Base-by-base conservation (phyloP, 1,140 invertebrate species). In the Trichogramma pretiosum region DNA sequence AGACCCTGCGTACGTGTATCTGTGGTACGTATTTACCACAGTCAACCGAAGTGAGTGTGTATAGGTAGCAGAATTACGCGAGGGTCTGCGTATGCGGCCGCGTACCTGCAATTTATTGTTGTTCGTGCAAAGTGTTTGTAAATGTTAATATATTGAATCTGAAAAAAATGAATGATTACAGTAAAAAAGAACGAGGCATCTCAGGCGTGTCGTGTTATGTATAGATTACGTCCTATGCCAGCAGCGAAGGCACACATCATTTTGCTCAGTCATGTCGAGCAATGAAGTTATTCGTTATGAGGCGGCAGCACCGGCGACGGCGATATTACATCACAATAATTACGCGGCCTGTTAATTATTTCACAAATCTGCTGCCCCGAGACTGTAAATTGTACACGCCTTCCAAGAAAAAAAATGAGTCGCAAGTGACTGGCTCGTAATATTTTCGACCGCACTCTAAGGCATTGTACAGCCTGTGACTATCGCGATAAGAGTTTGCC, bases 221-320 rank as follows among this genome's bases (percentile, higher is more conserved):
- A n/a, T n/a, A n/a, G n/a, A n/a, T n/a, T n/a, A n/a, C n/a, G n/a
- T n/a, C n/a, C n/a, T n/a, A n/a, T n/a, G n/a, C 33, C 23, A 16
- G 2, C 34, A 4, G 34, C 3, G 16, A n/a, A 36, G 17, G 32
- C 5, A 9, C 21, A 2, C n/a, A 16, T 17, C 35, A 40, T 50
- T 50, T 22, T 38, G 42, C 48, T 14, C 13, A 32, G 48, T 50
- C 48, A 50, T 40, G 48, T 30, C 36, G 36, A 23, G 28, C 48
- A 37, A 50, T 50, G 48, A 50, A 50, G 48, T 42, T 50, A 50
- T 50, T 50, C 42, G 48, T 45, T 45, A 50, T 42, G 42, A 21
- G 41, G 13, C 18, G 18, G 17, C 19, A 19, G 30, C 26, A 9
- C 30, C 16, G 9, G 16, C 19, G n/a, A n/a, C n/a, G n/a, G n/a